Evolutionary conservation across 2,888 invertebrate species (phyloP).

Genomic region (Ophioninae sp.): DNA sequence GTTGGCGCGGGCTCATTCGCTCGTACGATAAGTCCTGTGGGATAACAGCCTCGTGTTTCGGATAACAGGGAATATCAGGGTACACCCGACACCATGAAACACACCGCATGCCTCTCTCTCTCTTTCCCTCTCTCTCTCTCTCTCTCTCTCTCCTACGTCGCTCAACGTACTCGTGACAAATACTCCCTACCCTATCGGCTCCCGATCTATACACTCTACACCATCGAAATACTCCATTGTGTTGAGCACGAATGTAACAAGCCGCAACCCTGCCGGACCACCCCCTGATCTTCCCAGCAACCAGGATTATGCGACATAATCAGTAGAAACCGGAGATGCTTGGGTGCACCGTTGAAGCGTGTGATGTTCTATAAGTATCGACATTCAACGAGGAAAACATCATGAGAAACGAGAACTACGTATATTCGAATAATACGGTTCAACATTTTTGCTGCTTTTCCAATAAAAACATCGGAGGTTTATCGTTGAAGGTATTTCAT

Average conservation of each 20-base stretch:
- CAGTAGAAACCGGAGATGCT: slow-evolving; percentile 78
- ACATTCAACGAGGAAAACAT: slow-evolving; percentile 12
- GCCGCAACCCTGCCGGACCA: slow-evolving; percentile 72
- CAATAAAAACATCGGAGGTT: neutral
- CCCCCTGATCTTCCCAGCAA: slow-evolving; percentile 68
- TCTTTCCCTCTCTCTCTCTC: neutral
- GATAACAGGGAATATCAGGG: slow-evolving; percentile 80
- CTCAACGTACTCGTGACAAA: slow-evolving; percentile 64
- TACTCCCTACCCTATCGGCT: slow-evolving; percentile 50
- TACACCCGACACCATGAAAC: slow-evolving; percentile 74
- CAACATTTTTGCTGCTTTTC: neutral
- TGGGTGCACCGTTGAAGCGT: slow-evolving; percentile 70
- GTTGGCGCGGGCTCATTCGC: slow-evolving; percentile 63
- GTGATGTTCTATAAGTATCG: slow-evolving; percentile 30
- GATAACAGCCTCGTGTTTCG: slow-evolving; percentile 80
- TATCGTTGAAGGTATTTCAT: neutral
- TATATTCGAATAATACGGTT: neutral
- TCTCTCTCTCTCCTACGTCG: slow-evolving; percentile 6
- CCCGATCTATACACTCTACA: slow-evolving; percentile 17
- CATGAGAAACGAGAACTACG: neutral
- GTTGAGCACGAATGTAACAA: slow-evolving; percentile 16
- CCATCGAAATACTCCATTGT: slow-evolving; percentile 42
- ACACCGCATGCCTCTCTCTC: slow-evolving; percentile 53
- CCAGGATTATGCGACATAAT: slow-evolving; percentile 80
- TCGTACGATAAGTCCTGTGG: slow-evolving; percentile 79